Conservation (phyloP, 1,140 invertebrate genomes). For the Diploscapter pachys region DNA sequence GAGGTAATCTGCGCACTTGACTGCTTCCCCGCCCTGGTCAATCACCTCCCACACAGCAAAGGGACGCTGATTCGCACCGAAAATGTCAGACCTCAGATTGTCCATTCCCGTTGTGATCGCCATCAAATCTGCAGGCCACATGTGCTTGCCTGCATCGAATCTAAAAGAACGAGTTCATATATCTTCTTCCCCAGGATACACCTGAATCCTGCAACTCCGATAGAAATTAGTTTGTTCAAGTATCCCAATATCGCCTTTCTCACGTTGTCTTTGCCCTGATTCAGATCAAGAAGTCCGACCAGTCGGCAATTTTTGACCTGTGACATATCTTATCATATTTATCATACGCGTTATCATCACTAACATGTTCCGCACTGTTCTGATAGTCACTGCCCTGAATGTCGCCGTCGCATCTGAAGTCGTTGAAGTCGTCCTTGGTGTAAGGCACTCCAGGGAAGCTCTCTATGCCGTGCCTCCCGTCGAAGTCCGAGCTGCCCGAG, state of each 20-base stretch:
- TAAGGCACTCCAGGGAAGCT: constrained; percentile 65
- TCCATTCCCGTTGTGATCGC: no score
- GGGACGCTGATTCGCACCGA: constrained; percentile 51
- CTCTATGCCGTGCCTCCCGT: constrained; percentile 49
- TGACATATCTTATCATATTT: constrained; percentile 1
- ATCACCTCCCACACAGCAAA: constrained; percentile 77
- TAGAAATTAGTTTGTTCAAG: constrained; percentile 70
- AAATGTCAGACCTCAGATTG: constrained; percentile 25
- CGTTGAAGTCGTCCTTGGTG: constrained; percentile 59
- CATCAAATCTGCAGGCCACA: constrained; percentile 70
- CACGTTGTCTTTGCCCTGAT: constrained; percentile 70
- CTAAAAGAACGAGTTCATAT: constrained; percentile 43
- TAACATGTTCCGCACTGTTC: constrained; percentile 60
- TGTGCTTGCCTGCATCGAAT: constrained; percentile 75
- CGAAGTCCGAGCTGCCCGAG: constrained; percentile 60
- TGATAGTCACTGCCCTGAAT: constrained; percentile 56
- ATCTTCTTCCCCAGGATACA: not conserved
- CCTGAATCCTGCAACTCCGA: constrained; percentile 73
- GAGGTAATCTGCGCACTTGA: constrained; percentile 69
- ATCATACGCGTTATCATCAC: not conserved
- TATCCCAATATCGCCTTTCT: constrained; percentile 69
- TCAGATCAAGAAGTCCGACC: constrained; percentile 72
- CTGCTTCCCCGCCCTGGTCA: constrained; percentile 71
- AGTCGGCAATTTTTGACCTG: constrained; percentile 74
- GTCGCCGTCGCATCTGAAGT: constrained; percentile 54